phyloP scores from a whole-genome alignment of 2,797 vertebrate genomes.

The Perodicticus potto region DNA sequence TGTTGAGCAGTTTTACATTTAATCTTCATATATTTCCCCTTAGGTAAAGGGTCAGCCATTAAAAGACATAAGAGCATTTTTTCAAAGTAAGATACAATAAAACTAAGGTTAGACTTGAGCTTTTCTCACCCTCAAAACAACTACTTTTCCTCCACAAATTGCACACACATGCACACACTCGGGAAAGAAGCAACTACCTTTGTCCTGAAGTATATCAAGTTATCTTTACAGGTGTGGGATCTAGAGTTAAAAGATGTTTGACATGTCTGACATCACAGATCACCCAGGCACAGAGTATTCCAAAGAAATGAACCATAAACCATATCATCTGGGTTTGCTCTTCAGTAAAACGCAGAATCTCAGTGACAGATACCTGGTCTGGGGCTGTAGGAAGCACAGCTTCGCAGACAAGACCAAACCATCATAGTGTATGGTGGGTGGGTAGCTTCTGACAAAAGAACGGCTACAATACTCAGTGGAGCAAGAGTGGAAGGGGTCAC shows the following conservation, averaged over 20 bases:
- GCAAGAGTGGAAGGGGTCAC: neutral
- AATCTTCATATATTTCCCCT: neutral
- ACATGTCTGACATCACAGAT: neutral
- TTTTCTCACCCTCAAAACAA: neutral
- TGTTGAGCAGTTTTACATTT: slow-evolving; percentile 39
- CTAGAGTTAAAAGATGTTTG: neutral
- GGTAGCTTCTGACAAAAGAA: neutral
- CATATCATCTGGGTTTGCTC: neutral
- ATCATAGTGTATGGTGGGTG: neutral
- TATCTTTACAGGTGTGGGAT: neutral
- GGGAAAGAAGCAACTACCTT: neutral
- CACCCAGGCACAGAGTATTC: neutral
- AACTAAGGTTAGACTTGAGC: neutral
- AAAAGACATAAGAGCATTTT: neutral
- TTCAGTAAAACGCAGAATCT: neutral
- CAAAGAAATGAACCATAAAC: neutral
- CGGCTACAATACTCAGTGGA: neutral
- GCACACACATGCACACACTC: neutral
- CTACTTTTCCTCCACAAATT: neutral
- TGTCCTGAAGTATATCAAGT: neutral
- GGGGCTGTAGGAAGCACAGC: neutral
- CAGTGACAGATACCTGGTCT: neutral
- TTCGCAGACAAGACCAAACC: neutral
- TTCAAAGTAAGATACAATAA: neutral
- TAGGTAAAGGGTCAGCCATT: neutral